A percentile compares a stretch with the other conserved stretches of the same genome.
Evolutionary conservation across 2,113 vertebrate genomes (phyloP).

Genomic region (Gambusia affinis): DNA sequence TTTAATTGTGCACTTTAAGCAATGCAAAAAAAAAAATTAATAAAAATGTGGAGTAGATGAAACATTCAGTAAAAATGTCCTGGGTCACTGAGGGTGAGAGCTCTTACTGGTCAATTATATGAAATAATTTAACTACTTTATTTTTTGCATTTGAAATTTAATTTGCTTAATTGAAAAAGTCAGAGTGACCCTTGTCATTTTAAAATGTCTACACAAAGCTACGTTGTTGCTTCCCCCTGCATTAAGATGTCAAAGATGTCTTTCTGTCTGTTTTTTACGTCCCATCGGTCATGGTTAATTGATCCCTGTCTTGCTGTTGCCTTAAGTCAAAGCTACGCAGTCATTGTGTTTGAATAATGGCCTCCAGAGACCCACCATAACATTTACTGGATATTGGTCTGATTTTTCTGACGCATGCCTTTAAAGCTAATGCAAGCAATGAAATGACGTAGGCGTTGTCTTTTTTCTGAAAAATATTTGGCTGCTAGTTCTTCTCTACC

Average conservation of each 20-base stretch:
- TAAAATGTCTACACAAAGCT: constrained; percentile 12
- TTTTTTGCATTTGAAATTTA: constrained; percentile 6
- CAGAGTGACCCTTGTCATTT: constrained; percentile 38
- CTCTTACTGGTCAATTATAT: neutral
- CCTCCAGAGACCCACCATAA: constrained; percentile 16
- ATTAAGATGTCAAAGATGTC: constrained; percentile 69
- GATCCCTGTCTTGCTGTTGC: constrained; percentile 24
- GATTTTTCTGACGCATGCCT: constrained; percentile 28
- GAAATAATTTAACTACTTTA: constrained; percentile 7
- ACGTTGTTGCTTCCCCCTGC: constrained; percentile 33
- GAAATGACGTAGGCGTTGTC: constrained; percentile 22
- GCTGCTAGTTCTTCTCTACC: constrained; percentile 17
- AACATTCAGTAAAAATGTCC: neutral
- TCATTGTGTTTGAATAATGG: constrained; percentile 33
- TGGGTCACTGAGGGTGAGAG: neutral
- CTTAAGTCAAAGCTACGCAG: constrained; percentile 17
- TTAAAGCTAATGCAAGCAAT: constrained; percentile 8
- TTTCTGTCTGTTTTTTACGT: constrained; percentile 36
- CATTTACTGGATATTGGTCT: neutral
- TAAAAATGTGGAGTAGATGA: neutral
- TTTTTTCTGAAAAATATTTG: constrained; percentile 26
- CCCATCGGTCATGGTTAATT: constrained; percentile 53
- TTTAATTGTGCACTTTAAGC: constrained; percentile 1
- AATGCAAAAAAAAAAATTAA: neutral
- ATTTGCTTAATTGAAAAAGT: constrained; percentile 24